Base-by-base conservation (phyloP, 2,113 vertebrate genomes). In the Mystacornis crossleyi region DNA sequence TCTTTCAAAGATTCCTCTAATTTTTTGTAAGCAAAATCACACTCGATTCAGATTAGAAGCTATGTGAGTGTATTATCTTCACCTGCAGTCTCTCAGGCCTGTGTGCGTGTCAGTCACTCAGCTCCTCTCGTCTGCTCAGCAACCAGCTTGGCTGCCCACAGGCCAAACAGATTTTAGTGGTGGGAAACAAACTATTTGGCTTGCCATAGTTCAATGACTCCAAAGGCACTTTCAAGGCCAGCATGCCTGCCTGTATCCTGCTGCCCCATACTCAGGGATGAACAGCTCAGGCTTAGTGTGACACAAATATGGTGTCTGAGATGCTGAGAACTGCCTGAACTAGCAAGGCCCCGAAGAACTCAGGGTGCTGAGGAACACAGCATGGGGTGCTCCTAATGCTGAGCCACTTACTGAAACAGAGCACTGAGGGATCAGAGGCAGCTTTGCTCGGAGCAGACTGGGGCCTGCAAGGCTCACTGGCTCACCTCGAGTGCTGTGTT, bases 301-400 rank as follows among this genome's bases (percentile, higher is more conserved):
- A 53, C 33, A 62, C 0, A 0, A 40, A 25, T 8, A 62, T 0
- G 0, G 45, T 40, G 40, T 40, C 12, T 40, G 40, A 31, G 21
- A n/a, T 51, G 24, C 33, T 18, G 45, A 82, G 70, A 80, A 69
- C 26, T 48, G 40, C 36, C 54, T 36, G 8, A 89, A 61, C 10
- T 21, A 36, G 0, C 4, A n/a, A 8, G 6, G 38, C 3, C 28
- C 19, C 34, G 24, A 38, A 51, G 14, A 11, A 33, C 28, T 40
- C 24, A 61, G 40, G 54, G 25, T 34, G 43, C n/a, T 9, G 45
- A 72, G 33, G 19, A 69, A 28, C 21, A 31, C 19, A 42, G 36
- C 0, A 1, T 2, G n/a, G 42, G 47, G 26, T 14, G 23, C 14
- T 4, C 33, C 40, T 18, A 48, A 20, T 2, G 21, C 51, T 18